Conservation (phyloP, 2,113 vertebrate species). For the Eira barbara region DNA sequence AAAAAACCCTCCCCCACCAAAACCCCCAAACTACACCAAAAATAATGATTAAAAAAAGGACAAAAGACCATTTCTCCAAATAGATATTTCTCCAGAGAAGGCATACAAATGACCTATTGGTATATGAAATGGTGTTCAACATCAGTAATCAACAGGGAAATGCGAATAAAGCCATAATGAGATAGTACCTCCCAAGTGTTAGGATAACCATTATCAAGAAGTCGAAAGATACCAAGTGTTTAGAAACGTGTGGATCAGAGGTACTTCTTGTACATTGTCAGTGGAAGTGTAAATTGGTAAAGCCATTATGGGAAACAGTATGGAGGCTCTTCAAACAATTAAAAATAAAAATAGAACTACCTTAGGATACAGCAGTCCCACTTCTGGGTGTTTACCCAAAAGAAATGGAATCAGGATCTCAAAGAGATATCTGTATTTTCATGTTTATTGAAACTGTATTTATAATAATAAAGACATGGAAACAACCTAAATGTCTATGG, state of each 20-base stretch:
- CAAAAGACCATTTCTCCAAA: not conserved
- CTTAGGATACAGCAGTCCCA: not conserved
- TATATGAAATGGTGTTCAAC: not conserved
- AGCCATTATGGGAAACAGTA: not conserved
- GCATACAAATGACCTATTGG: not conserved
- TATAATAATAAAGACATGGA: not conserved
- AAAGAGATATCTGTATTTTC: not conserved
- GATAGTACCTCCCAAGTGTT: not conserved
- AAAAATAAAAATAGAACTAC: not conserved
- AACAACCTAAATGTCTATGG: not conserved
- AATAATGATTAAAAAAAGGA: not conserved
- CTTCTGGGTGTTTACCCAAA: not conserved
- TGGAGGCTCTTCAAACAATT: too few relatives aligned
- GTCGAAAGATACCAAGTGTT: not conserved
- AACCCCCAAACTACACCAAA: not conserved
- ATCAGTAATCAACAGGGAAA: not conserved
- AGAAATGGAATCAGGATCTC: not conserved
- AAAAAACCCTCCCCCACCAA: not conserved
- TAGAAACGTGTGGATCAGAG: not conserved
- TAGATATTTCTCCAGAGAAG: not conserved
- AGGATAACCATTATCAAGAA: not conserved
- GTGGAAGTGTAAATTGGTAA: not conserved
- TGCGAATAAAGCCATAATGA: not conserved
- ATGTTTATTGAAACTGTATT: not conserved
- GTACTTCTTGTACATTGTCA: not conserved